Base-by-base conservation (phyloP, 2,888 invertebrate species). In the Volucella zonaria region DNA sequence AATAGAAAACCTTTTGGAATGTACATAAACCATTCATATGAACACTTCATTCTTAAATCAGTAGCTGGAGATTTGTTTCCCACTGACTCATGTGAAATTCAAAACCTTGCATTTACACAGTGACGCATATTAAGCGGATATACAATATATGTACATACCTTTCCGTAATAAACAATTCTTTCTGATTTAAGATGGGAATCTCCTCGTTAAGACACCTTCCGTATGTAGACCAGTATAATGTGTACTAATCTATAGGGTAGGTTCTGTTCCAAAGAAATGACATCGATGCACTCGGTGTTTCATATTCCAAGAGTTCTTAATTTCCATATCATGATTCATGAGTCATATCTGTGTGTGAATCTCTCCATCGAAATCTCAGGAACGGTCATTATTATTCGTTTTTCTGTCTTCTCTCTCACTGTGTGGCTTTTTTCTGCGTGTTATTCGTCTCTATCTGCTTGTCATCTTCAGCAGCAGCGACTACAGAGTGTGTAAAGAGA, bases 251-350 rank as follows among this genome's bases (percentile, higher is more conserved):
- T 40, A 73, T 85, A 85, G 85, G 85, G 85, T 81, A 77, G 18
- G 12, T 14, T 74, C 23, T 47, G 8, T 40, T 73, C 8, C n/a
- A 18, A 51, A 67, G 45, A 61, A 71, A 15, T 42, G 3, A 15
- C 43, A 15, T 40, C 40, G 12, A 80, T 61, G 23, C 71, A 56
- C n/a, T 42, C 64, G 3, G 42, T 85, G 62, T 81, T 15, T 76
- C n/a, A 15, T 73, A 51, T 62, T 76, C 62, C 61, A 64, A 11
- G 9, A 56, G 54, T 82, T 78, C 68, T 82, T 82, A 74, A 78
- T 82, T 82, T 82, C 74, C 78, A 78, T 78, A 74, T 68, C 52
- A 74, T 85, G 85, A 85, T 71, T 81, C 85, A 81, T 85, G 85
- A 85, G 76, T 85, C 85, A 81, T 75, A 70, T 77, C 23, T 31